phyloP scores from a whole-genome alignment of 2,797 vertebrate species.

The Rhinoraja longicauda region DNA sequence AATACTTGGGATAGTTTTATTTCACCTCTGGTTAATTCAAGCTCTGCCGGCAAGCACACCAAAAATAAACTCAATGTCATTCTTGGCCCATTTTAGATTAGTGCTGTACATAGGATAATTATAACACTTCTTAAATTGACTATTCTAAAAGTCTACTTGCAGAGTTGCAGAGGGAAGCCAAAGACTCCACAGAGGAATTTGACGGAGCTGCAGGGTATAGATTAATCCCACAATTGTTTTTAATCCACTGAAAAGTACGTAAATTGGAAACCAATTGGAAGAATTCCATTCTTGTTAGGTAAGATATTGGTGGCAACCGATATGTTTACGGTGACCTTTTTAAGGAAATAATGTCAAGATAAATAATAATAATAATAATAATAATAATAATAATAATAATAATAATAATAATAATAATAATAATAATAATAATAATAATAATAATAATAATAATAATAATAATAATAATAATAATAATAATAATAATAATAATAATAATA shows the following conservation, averaged over 20 bases:
- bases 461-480: no score
- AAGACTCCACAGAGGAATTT: background rate
- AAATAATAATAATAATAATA: no score
- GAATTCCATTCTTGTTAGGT: background rate
- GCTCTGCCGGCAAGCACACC: background rate
- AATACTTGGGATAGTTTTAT: background rate
- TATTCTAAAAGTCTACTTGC: background rate
- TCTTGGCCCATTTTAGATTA: background rate
- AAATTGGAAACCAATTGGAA: background rate
- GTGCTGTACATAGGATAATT: background rate
- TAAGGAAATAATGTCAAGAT: background rate
- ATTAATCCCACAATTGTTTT: background rate
- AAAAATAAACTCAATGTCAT: background rate
- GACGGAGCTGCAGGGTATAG: background rate
- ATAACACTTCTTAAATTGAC: background rate
- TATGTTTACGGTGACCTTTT: background rate
- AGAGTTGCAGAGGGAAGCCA: background rate
- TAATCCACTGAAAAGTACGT: background rate
- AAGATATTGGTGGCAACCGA: background rate
- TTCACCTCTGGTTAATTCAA: background rate
- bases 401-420: no score
- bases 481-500: no score
- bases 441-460: no score
- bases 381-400: no score
- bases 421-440: no score